Evolutionary conservation across 2,888 invertebrate genomes (phyloP), one percentile per base, ranked within the genome.

Genomic region (Dicycla oo): DNA sequence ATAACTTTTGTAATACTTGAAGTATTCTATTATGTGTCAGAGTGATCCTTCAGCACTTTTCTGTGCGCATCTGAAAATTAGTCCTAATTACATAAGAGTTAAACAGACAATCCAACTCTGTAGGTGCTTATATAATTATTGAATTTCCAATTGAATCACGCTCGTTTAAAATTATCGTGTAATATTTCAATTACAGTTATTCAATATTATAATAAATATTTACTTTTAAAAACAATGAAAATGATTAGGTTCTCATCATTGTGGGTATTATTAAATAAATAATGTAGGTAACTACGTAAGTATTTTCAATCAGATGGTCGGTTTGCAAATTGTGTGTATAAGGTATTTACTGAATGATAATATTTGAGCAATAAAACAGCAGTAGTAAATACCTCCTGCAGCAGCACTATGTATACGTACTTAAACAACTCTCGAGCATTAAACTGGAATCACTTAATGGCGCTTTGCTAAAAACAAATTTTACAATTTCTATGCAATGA

Each of bases 21-120:
- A 38, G 18, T 69, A 26, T 38, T 49, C n/a, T 40, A 18, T 11
- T 49, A 49, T 43, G 11, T 43, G 69, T 26, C 7, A 54, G 43
- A 47, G 30, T 15, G n/a, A 47, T n/a, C 30, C 5, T 47, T 30
- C n/a, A 45, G 45, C 10, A 45, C n/a, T 15, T 10, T 30, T 30
- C 2, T 61, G 34, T 13, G 45, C 30, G 43, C 13, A n/a, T n/a
- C 18, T 30, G 58, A 58, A 65, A 66, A 75, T 60, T 2, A 30
- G 15, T 7, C 20, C 30, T 30, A 65, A 66, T 49, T 45, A 60
- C 38, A 15, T 40, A n/a, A 20, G 13, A 40, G 38, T 20, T n/a
- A 34, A 47, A n/a, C 30, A 40, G 45, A 45, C 26, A 61, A 43
- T 53, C 58, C 8, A 53, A 40, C 13, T 53, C 5, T 40, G 45